Conservation (phyloP, 2,888 invertebrate genomes). For the Campoplex capitator region DNA sequence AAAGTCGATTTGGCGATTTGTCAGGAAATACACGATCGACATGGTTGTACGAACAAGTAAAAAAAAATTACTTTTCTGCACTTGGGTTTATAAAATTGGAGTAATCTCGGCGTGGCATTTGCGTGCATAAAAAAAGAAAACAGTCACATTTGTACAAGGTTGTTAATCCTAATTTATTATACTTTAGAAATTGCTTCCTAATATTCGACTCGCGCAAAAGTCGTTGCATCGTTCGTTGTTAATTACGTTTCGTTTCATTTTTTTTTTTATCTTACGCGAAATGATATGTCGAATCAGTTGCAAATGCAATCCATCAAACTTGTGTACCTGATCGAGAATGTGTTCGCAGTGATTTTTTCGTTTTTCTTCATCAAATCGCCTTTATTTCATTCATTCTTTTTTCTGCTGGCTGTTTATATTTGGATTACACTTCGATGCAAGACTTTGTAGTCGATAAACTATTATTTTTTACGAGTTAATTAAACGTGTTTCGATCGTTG, state of each 20-base stretch:
- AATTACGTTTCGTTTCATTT: constrained; percentile 1
- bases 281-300: constrained; percentile 56
- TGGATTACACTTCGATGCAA: constrained; percentile 49
- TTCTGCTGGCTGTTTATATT: constrained; percentile 51
- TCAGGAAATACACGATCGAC: constrained; percentile 15
- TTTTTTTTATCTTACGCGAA: constrained; percentile 25
- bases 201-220: constrained; percentile 50
- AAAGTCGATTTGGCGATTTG: constrained; percentile 17
- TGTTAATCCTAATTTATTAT: constrained; percentile 69
- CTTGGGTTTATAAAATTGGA: constrained; percentile 23
- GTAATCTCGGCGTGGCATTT: constrained; percentile 63
- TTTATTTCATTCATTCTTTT: not conserved
- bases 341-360: constrained; percentile 62
- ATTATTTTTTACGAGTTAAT: constrained; percentile 60
- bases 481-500: constrained; percentile 55
- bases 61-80: not conserved
- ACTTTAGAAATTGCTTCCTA: constrained; percentile 64
- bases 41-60: constrained; percentile 34
- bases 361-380: not conserved
- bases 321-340: constrained; percentile 76
- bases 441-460: constrained; percentile 52
- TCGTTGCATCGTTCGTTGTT: constrained; percentile 42
- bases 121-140: constrained; percentile 54
- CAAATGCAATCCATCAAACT: constrained; percentile 64
- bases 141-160: constrained; percentile 67